Base-by-base conservation (phyloP, 2,113 vertebrate genomes). In the Epinephelus cyanopodus region DNA sequence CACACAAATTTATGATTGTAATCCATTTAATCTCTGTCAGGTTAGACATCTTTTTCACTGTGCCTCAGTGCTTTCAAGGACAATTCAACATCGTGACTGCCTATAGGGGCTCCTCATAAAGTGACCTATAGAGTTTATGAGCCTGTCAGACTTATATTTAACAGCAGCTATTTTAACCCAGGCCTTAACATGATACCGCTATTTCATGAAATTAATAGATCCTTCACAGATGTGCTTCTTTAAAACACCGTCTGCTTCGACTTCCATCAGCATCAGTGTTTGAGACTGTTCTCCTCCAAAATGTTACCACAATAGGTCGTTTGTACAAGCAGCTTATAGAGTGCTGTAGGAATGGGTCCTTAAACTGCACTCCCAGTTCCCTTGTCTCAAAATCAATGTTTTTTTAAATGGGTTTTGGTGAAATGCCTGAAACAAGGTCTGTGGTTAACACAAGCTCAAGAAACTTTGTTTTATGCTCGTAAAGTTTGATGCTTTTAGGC, bases 21-120 rank as follows among this genome's bases (percentile, higher is more conserved):
- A 89, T 85, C 71, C 67, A 66, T 63, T 74, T 74, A n/a, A 79
- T 70, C 63, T 73, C 50, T 81, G 81, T 74, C 80, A 82, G 39
- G 78, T 84, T 65, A 39, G 27, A 56, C 67, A 47, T 29, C 50
- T 83, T 79, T 69, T 74, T 65, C 48, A 45, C 37, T 23, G 11
- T 19, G 75, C 25, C 39, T 65, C 63, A 56, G 64, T 4, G 47
- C 56, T 79, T 74, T 87, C 70, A 76, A 79, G 77, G 77, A 74
- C 74, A 76, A 77, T 89, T 84, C 58, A 68, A 70, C 74, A 80
- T 69, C 50, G 80, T 74, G 75, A 68, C 56, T 62, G 75, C 47
- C 56, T 62, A 50, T 77, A 63, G 58, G 29, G 27, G 15, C 69
- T 57, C 10, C 39, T 62, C 15, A 83, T 83, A 33, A 47, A 79